Evolutionary conservation across 2,113 vertebrate species (phyloP), one percentile per base, ranked within the genome.

Genomic region (Archilochus colubris): DNA sequence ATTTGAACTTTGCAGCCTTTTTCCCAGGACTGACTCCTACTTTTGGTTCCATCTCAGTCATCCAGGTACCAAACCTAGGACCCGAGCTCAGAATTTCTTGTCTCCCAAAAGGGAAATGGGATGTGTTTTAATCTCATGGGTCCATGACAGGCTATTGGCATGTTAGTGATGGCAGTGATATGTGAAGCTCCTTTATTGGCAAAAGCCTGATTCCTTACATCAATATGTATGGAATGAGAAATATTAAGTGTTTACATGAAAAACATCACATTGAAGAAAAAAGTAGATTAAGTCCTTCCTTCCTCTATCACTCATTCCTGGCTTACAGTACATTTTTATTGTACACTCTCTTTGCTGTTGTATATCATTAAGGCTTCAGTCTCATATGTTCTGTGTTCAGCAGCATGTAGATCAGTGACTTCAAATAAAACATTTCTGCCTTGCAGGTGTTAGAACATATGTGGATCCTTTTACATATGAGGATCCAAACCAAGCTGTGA

Each of bases 391-490:
- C 95, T 88, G 88, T 95, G 91, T 91, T 97, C 91, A 89, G 86
- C 95, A 95, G 74, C 91, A 73, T 96, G 89, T 94, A 96, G 89
- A 95, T 94, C 93, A 96, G 93, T 55, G 43, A 62, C 61, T 95
- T 93, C 81, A 84, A 92, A 78, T 89, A 95, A 85, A 87, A 64
- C n/a, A 59, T 97, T 94, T 97, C 96, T 97, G 48, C 91, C 88
- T 73, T 87, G 82, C 96, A 99, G 99, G 99, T 97, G 99, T 99
- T 89, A 99, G 99, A 97, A 99, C 99, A 62, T 99, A 99, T 14
- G 99, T 99, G 63, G 99, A 99, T 96, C 99, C 99, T 73, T 99
- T 99, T 92, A 99, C 99, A 12, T 99, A 99, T 7, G 99, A 99
- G 96, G 99, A 99, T 97, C 99, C 99, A 30, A 99, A 99, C 97